phyloP scores from a whole-genome alignment of 2,113 vertebrate genomes.

The Myiagra hebetior region DNA sequence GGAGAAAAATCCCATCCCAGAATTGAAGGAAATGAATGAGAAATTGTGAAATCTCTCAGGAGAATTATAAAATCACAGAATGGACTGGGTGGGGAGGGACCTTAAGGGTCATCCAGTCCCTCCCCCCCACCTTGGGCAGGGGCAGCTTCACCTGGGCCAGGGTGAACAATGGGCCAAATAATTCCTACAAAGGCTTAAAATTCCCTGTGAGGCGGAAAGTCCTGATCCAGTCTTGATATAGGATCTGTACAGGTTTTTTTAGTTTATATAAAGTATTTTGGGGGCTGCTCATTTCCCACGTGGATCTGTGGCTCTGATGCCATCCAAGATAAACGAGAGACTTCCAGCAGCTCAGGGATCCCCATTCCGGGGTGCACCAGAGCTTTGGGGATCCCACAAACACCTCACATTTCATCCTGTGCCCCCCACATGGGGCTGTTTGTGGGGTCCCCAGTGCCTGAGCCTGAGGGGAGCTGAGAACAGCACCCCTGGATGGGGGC shows the following conservation, averaged over 20 bases:
- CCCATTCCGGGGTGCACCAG: neutral
- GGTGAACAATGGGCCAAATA: neutral
- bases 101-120: neutral
- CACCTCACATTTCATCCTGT: neutral
- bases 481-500: neutral
- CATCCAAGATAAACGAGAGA: neutral
- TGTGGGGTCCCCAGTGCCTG: neutral
- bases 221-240: too few species aligned
- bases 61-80: neutral
- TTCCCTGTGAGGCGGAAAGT: neutral
- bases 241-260: neutral
- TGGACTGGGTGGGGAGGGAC: neutral
- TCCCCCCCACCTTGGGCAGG: neutral
- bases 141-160: neutral
- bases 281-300: neutral
- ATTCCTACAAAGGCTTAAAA: neutral
- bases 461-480: too few species aligned
- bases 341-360: accelerated
- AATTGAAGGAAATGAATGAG: accelerated
- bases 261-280: neutral
- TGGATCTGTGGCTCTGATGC: neutral
- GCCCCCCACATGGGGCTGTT: accelerated
- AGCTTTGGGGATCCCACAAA: neutral
- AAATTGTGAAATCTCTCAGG: neutral
- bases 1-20: too few species aligned